Conservation (phyloP, 2,797 vertebrate genomes). For the Hypotaenidia philippensis region DNA sequence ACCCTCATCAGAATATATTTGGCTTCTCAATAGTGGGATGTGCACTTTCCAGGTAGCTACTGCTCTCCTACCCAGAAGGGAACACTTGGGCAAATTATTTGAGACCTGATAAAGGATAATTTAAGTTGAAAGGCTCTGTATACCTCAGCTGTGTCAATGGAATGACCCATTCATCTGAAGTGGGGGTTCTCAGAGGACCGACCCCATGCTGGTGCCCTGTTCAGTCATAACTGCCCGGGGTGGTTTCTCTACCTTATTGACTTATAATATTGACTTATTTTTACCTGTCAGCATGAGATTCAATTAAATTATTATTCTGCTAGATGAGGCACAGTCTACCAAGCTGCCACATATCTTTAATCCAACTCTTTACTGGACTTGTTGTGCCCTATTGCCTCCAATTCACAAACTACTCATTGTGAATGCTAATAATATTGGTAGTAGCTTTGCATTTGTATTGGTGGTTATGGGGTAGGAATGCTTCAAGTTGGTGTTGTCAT, state of each 20-base stretch:
- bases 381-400: neutral
- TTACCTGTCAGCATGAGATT: neutral
- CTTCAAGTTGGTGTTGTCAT: neutral
- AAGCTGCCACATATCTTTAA: neutral
- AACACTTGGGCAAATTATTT: neutral
- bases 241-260: neutral
- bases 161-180: neutral
- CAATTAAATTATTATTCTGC: neutral
- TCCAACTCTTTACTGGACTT: neutral
- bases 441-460: neutral
- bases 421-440: neutral
- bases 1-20: neutral
- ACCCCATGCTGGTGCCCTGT: rapidly evolving
- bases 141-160: neutral
- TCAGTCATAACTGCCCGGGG: neutral
- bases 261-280: neutral
- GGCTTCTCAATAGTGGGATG: neutral
- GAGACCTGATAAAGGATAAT: neutral
- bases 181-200: neutral
- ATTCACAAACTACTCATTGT: neutral
- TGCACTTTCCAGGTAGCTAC: neutral
- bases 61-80: neutral
- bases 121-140: neutral
- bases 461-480: neutral
- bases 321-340: neutral